A percentile compares a stretch with the other conserved stretches of the same genome.
Evolutionary conservation across 2,888 invertebrate species (phyloP).

Genomic region (Plebejus argus): DNA sequence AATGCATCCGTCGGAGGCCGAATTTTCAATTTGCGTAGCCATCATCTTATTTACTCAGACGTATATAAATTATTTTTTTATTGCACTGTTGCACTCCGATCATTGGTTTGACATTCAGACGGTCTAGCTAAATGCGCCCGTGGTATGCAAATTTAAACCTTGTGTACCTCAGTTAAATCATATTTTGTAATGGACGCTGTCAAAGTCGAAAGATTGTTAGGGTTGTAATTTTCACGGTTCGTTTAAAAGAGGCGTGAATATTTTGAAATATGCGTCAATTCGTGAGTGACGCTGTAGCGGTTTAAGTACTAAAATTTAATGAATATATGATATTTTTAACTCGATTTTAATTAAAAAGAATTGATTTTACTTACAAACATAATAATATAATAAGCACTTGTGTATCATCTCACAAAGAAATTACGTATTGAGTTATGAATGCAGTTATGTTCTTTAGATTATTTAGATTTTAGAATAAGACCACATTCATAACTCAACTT

Average conservation of each 20-base stretch:
- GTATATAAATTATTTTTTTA: conserved; percentile 78
- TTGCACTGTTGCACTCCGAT: conserved; percentile 71
- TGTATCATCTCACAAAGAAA: too few relatives aligned
- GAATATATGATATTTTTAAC: too few relatives aligned
- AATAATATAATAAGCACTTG: too few relatives aligned
- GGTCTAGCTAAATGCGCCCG: conserved; percentile 65
- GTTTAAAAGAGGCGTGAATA: background rate
- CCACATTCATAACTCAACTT: too few relatives aligned
- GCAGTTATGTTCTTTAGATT: too few relatives aligned
- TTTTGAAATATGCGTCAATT: background rate
- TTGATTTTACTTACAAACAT: too few relatives aligned
- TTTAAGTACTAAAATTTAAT: too few relatives aligned
- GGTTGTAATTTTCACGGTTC: background rate
- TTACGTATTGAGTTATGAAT: too few relatives aligned
- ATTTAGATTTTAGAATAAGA: too few relatives aligned
- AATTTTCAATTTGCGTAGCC: conserved; percentile 58
- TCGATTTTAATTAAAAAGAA: too few relatives aligned
- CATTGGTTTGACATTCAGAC: conserved; percentile 81
- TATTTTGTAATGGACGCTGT: background rate
- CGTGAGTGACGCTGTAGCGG: background rate
- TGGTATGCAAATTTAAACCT: conserved; percentile 46
- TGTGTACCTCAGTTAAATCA: conserved; percentile 20
- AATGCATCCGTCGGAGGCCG: conserved; percentile 48
- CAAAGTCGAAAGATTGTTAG: background rate
- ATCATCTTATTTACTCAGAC: conserved; percentile 74